Base-by-base conservation (phyloP, 2,888 invertebrate species). In the Ophraella communa region DNA sequence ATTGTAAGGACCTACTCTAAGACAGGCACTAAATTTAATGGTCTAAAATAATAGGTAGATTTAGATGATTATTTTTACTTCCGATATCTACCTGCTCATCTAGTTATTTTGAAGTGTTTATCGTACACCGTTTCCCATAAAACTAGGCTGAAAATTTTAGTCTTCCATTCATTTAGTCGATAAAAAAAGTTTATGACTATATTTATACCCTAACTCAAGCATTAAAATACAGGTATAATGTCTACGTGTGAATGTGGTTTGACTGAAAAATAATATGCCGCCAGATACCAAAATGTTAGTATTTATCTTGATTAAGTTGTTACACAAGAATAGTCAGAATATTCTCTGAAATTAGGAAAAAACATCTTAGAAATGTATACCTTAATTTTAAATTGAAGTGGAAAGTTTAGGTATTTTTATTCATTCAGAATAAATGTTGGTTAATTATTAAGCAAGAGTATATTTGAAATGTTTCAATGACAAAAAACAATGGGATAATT, bases 301-400 rank as follows among this genome's bases (percentile, higher is more conserved):
- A 27, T 51, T 24, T 27, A 51, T 51, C 49, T 27, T 51, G 23
- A 51, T 51, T 51, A 51, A 51, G 49, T 51, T 30, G 49, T 51
- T 51, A 51, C 27, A 51, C 49, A 49, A 49, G 24, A 49, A 20
- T 49, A 23, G 14, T 49, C 49, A 49, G 17, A 27, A 51, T 51
- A 5, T 47, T 51, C 49, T 27, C 20, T 14, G 49, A 27, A 51
- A 51, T 17, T 17, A 27, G 24, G 14, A 27, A 4, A 47, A 24
- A 17, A 51, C 17, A 27, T 51, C 49, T 51, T 17, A 14, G 27
- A 49, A 49, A 7, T 7, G 24, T 17, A n/a, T n/a, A 2, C 39
- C 7, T 39, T 17, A 39, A 14, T 52, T 17, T 10, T 2, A 7
- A 14, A 5, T 14, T 7, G 14, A 17, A 17, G 5, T 17, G 8